A percentile compares a stretch with the other conserved stretches of the same genome.
Conservation (phyloP, 2,888 invertebrate genomes). For the Lysandra bellargus region DNA sequence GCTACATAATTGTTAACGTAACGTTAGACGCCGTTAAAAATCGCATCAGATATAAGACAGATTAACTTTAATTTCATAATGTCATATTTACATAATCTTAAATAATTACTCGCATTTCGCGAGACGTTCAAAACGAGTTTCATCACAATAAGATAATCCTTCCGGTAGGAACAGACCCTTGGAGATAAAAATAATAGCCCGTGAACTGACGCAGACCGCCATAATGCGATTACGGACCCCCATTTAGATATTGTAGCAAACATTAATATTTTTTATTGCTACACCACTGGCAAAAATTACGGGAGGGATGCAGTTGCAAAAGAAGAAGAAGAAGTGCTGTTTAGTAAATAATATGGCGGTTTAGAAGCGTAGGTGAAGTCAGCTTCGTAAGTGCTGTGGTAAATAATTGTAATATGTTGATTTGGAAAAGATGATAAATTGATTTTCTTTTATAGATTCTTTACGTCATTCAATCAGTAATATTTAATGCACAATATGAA, state of each 20-base stretch:
- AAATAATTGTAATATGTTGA: no score
- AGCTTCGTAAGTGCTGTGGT: no score
- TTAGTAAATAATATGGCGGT: not conserved
- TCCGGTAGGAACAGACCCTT: conserved; percentile 57
- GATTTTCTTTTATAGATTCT: no score
- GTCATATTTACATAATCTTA: conserved; percentile 13
- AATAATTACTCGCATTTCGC: conserved; percentile 3
- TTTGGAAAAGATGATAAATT: no score
- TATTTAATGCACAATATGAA: no score
- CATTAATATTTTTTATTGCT: conserved; percentile 78
- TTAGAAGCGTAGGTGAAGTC: no score
- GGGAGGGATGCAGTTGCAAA: not conserved
- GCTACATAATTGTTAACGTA: not conserved
- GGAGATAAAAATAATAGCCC: conserved; percentile 73
- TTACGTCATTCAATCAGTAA: no score
- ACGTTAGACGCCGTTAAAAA: not conserved
- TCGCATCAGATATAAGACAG: not conserved
- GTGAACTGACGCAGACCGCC: conserved; percentile 69
- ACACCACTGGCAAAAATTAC: conserved; percentile 41
- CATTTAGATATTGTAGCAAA: conserved; percentile 61
- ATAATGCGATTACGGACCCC: conserved; percentile 64
- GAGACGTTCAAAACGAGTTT: conserved; percentile 1
- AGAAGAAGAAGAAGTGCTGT: not conserved
- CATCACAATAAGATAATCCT: conserved; percentile 49
- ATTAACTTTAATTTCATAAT: not conserved